Evolutionary conservation across 2,888 invertebrate species (phyloP).

Genomic region (Strigamia crassipes): DNA sequence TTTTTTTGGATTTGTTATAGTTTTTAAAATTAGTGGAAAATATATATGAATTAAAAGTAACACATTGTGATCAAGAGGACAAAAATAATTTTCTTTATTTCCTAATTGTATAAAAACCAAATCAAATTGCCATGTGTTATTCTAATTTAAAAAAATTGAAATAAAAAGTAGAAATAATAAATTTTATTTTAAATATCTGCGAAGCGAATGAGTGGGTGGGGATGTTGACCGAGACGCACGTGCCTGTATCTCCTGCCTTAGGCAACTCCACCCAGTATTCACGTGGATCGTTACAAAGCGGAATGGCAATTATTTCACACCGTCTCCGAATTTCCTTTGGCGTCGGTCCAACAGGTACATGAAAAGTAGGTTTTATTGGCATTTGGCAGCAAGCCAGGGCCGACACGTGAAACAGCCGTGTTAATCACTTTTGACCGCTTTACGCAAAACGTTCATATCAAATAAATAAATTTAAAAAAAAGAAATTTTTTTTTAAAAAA

Average conservation of each 20-base stretch:
- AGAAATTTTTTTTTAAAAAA: neutral
- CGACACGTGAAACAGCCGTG: neutral
- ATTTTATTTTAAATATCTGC: neutral
- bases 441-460: neutral
- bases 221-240: slow-evolving; percentile 40
- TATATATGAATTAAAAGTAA: neutral
- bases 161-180: neutral
- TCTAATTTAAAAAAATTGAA: neutral
- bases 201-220: neutral
- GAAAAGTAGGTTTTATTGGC: slow-evolving; percentile 15
- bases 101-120: neutral
- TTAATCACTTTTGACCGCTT: neutral
- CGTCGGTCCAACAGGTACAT: neutral
- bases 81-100: neutral
- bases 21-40: slow-evolving; percentile 10
- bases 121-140: neutral
- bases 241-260: slow-evolving; percentile 40
- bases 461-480: neutral
- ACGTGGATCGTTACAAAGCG: slow-evolving; percentile 30
- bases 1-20: neutral
- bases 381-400: slow-evolving; percentile 12
- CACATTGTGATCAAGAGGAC: neutral
- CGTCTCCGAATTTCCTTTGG: slow-evolving; percentile 25
- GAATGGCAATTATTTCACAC: slow-evolving; percentile 33
- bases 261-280: slow-evolving; percentile 35